Base-by-base conservation (phyloP, 2,888 invertebrate species). In the Troides helena region DNA sequence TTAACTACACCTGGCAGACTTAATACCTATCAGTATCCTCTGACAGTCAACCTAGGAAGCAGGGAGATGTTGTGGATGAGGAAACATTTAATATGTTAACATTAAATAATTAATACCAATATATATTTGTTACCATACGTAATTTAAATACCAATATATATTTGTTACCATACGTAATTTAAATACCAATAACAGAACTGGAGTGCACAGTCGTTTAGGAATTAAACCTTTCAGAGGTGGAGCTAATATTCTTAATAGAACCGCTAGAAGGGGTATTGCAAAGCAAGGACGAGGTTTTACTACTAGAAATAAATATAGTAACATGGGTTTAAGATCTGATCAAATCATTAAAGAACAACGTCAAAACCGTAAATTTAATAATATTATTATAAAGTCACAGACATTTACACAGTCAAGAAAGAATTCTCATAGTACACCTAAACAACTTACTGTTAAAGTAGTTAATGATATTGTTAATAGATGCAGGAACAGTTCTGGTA, bases 401-500 rank as follows among this genome's bases (percentile, higher is more conserved):
- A 93, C 92, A 57, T 93, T 93, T 68, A 93, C 89, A 62, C 81
- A 92, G 12, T 92, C 92, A 23, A 84, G 90, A 69, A 88, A 89
- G 67, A 91, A 91, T 75, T 90, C 92, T 4, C 84, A 88, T 46
- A 86, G 80, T 76, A 81, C 87, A 61, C 81, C 86, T 62, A 86
- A 5, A 7, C 10, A 89, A 72, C 75, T 92, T 18, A 90, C 91
- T 65, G 92, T 93, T 8, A 92, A 90, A 78, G 92, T 93, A 1
- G 85, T 89, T 1, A 93, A 93, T 79, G 89, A 93, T 73, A 87
- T 91, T 77, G 79, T 80, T 1, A 88, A 83, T 66, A 86, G 83
- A 67, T 88, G 93, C 58, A 86, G 90, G 57, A 92, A 92, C 72
- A 90, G 91, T 77, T 81, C 89, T 67, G 92, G 92, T 0, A 89